Evolutionary conservation across 2,888 invertebrate genomes (phyloP).

Genomic region (Nesidiocoris tenuis): DNA sequence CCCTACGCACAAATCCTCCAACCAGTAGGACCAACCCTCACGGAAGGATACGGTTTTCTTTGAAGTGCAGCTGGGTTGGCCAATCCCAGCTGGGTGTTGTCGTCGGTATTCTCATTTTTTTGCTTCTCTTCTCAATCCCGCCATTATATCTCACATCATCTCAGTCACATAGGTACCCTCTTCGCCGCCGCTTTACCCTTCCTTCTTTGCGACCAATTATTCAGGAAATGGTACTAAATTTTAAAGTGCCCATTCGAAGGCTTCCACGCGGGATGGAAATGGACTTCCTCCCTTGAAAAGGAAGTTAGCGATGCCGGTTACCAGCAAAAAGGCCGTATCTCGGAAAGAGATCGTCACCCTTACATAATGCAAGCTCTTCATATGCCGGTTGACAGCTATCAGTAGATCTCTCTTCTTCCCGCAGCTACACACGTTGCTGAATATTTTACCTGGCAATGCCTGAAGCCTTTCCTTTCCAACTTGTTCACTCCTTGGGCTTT

Average conservation of each 20-base stretch:
- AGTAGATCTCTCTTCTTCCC: slow-evolving; percentile 28
- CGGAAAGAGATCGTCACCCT: slow-evolving; percentile 37
- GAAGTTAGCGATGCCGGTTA: slow-evolving; percentile 23
- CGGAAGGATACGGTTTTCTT: background rate
- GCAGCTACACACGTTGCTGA: slow-evolving; percentile 23
- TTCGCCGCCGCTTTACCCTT: background rate
- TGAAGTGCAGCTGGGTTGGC: background rate
- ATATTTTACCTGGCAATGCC: slow-evolving; percentile 35
- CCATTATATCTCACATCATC: background rate
- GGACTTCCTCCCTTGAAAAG: slow-evolving; percentile 18
- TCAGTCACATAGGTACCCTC: background rate
- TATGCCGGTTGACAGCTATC: slow-evolving; percentile 39
- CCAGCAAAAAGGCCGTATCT: slow-evolving; percentile 31
- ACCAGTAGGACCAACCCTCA: too few species aligned
- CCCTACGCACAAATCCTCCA: too few species aligned
- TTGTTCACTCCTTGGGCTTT: slow-evolving; percentile 33
- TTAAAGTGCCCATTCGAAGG: slow-evolving; percentile 33
- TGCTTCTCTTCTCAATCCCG: background rate
- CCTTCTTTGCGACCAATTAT: slow-evolving; percentile 26
- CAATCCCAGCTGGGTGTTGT: background rate
- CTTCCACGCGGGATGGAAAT: slow-evolving; percentile 8
- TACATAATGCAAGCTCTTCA: slow-evolving; percentile 36
- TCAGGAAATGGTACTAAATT: slow-evolving; percentile 33
- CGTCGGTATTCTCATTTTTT: background rate
- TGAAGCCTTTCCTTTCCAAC: slow-evolving; percentile 37